These are phyloP conservation scores for Aurelia sp. DNA, from an alignment of 30 jellyfish, hydroid and myxozoan genomes.

Conservation along the genomic window DNA sequence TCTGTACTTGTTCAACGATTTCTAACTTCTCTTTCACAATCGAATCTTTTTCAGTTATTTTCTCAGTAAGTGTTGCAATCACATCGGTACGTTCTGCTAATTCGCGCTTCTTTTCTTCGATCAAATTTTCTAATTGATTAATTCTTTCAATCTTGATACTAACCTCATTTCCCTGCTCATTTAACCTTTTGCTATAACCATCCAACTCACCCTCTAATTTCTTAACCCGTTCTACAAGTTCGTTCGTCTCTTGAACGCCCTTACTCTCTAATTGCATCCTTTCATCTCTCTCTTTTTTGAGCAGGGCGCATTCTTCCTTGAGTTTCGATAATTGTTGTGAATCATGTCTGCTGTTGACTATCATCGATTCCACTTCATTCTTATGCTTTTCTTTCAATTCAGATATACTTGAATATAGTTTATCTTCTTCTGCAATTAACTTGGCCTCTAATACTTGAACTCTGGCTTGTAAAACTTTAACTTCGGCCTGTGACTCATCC, in stretches of 20 bases:
- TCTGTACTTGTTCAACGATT: conserved; percentile 23
- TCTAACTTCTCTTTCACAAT: background rate
- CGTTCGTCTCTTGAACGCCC: conserved; percentile 1
- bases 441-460: conserved; percentile 65
- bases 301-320: conserved; percentile 53
- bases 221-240: background rate
- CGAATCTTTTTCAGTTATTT: conserved; percentile 16
- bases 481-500: conserved; percentile 23
- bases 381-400: conserved; percentile 76
- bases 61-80: conserved; percentile 14
- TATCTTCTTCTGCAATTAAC: conserved; percentile 82
- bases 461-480: conserved; percentile 15
- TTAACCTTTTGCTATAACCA: background rate
- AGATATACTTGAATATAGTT: conserved; percentile 57
- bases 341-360: conserved; percentile 47
- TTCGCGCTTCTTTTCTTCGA: conserved; percentile 10
- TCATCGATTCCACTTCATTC: conserved; percentile 52
- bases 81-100: conserved; percentile 8
- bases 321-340: conserved; percentile 30
- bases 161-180: conserved; percentile 1
- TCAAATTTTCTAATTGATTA: background rate
- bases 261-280: conserved; percentile 10
- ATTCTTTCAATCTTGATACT: background rate
- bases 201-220: background rate
- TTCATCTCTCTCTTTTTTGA: conserved; percentile 41